These are phyloP conservation scores for Botrylloides violaceus DNA, from an alignment of 23 tunicate genomes.

Conservation along the genomic window DNA sequence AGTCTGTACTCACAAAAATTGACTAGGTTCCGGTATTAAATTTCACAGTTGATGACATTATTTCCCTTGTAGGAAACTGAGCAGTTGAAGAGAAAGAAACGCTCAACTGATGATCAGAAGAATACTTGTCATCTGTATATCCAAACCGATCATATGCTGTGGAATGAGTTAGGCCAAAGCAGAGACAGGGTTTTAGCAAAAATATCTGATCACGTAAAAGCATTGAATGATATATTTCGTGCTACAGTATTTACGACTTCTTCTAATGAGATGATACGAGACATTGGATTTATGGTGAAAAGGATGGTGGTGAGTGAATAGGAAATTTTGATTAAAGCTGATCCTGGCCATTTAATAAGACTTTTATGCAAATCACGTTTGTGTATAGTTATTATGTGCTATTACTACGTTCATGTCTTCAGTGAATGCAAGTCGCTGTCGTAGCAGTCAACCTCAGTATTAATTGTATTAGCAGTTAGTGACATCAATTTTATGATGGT, in stretches of 20 bases:
- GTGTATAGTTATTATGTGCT: too few relatives aligned
- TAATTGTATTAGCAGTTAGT: too few relatives aligned
- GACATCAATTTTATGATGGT: too few relatives aligned
- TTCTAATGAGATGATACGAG: constrained; percentile 23
- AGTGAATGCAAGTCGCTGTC: too few relatives aligned
- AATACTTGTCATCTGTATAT: constrained; percentile 52
- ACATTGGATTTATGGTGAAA: constrained; percentile 53
- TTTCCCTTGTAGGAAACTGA: too few relatives aligned
- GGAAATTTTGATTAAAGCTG: neutral
- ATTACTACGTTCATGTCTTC: too few relatives aligned
- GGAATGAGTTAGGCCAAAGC: constrained; percentile 20
- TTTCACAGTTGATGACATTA: too few relatives aligned
- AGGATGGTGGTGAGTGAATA: constrained; percentile 61
- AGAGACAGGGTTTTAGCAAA: constrained; percentile 57
- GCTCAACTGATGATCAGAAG: constrained; percentile 29
- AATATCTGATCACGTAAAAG: constrained; percentile 85
- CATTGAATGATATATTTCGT: constrained; percentile 48
- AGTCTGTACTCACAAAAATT: too few relatives aligned
- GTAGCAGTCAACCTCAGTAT: too few relatives aligned
- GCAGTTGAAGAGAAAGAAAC: constrained; percentile 29
- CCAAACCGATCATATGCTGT: constrained; percentile 64
- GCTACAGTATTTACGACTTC: constrained; percentile 36
- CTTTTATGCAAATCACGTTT: too few relatives aligned
- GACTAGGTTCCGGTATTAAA: too few relatives aligned
- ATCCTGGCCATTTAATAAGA: too few relatives aligned